Conservation (phyloP, 2,113 vertebrate species). For the Sigmodon hispidus region DNA sequence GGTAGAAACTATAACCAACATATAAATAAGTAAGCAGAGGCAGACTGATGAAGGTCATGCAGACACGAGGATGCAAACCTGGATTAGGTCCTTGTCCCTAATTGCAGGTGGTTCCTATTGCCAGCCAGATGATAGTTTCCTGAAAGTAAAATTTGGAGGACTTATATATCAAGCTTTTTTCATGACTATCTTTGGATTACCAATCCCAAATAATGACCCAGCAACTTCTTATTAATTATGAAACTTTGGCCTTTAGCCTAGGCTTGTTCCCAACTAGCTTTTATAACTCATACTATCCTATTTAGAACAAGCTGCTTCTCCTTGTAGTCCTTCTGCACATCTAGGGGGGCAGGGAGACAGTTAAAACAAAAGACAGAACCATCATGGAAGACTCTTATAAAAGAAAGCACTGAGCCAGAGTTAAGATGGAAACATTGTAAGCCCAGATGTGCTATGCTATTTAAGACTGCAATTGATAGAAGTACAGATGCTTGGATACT, state of each 20-base stretch:
- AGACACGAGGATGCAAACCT: background rate
- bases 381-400: background rate
- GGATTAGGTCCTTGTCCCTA: background rate
- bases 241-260: too few species aligned
- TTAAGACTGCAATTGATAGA: background rate
- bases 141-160: background rate
- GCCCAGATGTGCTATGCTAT: background rate
- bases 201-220: too few species aligned
- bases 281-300: too few species aligned
- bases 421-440: background rate
- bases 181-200: too few species aligned
- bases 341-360: background rate
- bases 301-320: background rate
- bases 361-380: background rate
- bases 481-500: background rate
- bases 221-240: too few species aligned
- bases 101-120: background rate
- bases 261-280: too few species aligned
- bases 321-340: background rate
- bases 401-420: background rate
- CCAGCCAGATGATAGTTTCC: background rate
- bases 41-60: background rate
- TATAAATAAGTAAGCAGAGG: background rate
- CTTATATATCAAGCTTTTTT: background rate
- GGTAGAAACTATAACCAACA: background rate